phyloP scores from a whole-genome alignment of 2,888 invertebrate species.

The Tanytarsus gracilentus region DNA sequence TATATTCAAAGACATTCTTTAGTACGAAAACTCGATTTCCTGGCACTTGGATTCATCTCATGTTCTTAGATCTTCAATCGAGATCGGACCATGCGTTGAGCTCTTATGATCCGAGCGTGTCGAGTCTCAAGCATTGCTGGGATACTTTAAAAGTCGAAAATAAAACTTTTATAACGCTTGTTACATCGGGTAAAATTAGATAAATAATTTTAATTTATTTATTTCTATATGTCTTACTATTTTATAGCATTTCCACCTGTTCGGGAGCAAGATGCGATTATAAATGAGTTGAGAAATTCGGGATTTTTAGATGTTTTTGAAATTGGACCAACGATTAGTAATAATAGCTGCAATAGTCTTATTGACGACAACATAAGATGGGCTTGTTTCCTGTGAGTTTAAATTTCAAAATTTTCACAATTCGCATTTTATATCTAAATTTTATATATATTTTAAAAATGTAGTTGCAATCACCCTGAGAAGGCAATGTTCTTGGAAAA shows the following conservation, averaged over 20 bases:
- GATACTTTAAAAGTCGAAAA: slow-evolving; percentile 87
- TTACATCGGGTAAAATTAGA: slow-evolving; percentile 47
- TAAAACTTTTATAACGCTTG: slow-evolving; percentile 78
- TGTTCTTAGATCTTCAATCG: slow-evolving; percentile 82
- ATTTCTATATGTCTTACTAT: slow-evolving; percentile 38
- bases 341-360: slow-evolving; percentile 16
- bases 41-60: slow-evolving; percentile 88
- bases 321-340: slow-evolving; percentile 46
- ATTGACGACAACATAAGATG: slow-evolving; percentile 11
- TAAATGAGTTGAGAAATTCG: slow-evolving; percentile 75
- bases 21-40: slow-evolving; percentile 72
- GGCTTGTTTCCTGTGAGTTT: slow-evolving; percentile 19
- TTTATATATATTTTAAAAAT: slow-evolving; percentile 39
- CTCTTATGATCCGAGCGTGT: slow-evolving; percentile 70
- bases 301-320: slow-evolving; percentile 93
- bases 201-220: slow-evolving; percentile 63
- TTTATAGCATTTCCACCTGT: slow-evolving; percentile 78
- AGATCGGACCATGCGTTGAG: slow-evolving; percentile 51
- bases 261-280: slow-evolving; percentile 74
- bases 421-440: neutral
- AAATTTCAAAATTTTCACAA: neutral
- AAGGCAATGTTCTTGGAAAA: slow-evolving; percentile 74
- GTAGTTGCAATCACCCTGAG: slow-evolving; percentile 76
- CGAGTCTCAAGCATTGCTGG: slow-evolving; percentile 85
- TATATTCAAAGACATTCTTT: slow-evolving; percentile 72